Evolutionary conservation across 2,888 invertebrate species (phyloP).

Genomic region (Tipula unca): DNA sequence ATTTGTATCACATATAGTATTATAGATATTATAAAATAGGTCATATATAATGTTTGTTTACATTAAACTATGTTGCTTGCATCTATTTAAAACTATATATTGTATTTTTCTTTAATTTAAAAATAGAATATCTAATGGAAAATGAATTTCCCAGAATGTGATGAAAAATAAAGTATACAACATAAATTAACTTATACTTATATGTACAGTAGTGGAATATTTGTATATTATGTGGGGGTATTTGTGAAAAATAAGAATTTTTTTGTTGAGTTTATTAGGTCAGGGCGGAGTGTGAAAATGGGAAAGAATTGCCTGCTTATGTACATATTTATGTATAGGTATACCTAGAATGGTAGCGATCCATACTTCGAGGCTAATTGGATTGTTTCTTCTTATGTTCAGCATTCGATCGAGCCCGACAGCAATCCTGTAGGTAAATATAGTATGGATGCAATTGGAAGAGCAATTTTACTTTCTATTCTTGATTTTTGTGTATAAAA

Average conservation of each 20-base stretch:
- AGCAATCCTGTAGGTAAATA: no score
- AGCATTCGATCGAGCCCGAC: no score
- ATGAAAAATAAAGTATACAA: neutral
- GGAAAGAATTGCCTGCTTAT: no score
- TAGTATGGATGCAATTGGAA: no score
- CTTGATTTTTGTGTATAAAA: no score
- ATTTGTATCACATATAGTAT: neutral
- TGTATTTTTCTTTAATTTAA: neutral
- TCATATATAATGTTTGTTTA: neutral
- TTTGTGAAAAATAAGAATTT: neutral
- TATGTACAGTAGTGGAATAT: neutral
- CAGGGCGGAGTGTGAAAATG: no score
- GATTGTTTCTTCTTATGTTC: no score
- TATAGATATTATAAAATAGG: neutral
- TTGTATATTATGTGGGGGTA: neutral
- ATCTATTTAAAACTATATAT: neutral
- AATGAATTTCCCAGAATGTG: neutral
- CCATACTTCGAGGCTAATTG: no score
- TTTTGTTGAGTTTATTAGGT: neutral
- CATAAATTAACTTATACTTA: neutral
- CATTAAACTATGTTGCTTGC: neutral
- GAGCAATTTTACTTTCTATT: no score
- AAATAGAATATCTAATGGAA: neutral
- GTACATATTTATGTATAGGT: no score
- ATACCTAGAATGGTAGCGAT: no score